Evolutionary conservation across 2,888 invertebrate species (phyloP), one percentile per base, ranked within the genome.

Genomic region (Trypoxylon attenuatum): DNA sequence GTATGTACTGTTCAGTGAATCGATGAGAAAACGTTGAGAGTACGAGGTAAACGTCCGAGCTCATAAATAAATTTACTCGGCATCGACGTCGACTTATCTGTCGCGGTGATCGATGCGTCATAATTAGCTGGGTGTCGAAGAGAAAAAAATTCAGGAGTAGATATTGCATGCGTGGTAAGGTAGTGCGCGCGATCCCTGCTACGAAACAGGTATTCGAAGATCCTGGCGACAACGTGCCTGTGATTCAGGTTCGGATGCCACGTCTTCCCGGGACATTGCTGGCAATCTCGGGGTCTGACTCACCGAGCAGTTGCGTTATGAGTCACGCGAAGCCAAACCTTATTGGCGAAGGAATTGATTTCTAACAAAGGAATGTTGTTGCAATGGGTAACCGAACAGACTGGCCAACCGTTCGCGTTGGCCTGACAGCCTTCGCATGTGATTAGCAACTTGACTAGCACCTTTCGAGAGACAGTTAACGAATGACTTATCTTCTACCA

Each of bases 341-440:
- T 76, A 66, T 72, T 76, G 73, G 63, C 60, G 57, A 67, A 75
- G 75, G 73, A 81, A 83, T 83, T 82, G 78, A 76, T 84, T 83
- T 80, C 81, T 75, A 78, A 83, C 83, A 82, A 83, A 82, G 83
- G 83, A 84, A 85, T 82, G 82, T 78, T 75, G 77, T 77, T 74
- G 76, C 55, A 72, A 66, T 39, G 56, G 29, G 39, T 47, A 39
- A 41, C 39, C 42, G 29, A 27, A 46, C 54, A 19, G 25, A 38
- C 16, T 19, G 22, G 46, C 39, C 23, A 33, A 52, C 25, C 38
- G 52, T 52, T 13, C 16, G 41, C 29, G 43, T 42, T 25, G n/a
- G 18, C 50, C 27, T 27, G n/a, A n/a, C 38, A 50, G 46, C 43
- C 50, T 29, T 39, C 38, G 25, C 16, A 23, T 5, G 15, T 21